Percentiles rank a stretch among this genome's conserved stretches.
phyloP scores from a whole-genome alignment of 2,888 invertebrate genomes.

The Lordiphosa andalusiaca region DNA sequence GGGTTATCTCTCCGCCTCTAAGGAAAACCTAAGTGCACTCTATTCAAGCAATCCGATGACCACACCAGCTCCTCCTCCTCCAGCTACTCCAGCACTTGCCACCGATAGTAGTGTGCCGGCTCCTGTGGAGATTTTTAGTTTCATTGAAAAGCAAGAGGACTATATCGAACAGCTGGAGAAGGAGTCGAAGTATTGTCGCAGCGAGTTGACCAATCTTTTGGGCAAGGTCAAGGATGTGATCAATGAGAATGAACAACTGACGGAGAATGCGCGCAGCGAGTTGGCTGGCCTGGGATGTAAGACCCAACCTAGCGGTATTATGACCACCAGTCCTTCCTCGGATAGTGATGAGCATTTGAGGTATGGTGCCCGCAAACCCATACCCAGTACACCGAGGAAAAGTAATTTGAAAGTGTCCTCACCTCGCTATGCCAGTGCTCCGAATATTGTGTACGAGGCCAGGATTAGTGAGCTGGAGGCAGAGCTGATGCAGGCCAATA shows the following conservation, averaged over 20 bases:
- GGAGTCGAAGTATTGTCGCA: conserved; percentile 91
- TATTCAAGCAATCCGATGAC: conserved; percentile 47
- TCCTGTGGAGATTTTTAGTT: conserved; percentile 87
- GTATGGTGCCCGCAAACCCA: conserved; percentile 43
- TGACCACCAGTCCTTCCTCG: conserved; percentile 81
- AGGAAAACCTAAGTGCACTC: conserved; percentile 73
- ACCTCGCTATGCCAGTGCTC: conserved; percentile 84
- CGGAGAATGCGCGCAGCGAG: conserved; percentile 88
- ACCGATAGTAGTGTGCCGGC: conserved; percentile 79
- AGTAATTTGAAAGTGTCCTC: conserved; percentile 55
- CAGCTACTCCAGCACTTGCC: conserved; percentile 42
- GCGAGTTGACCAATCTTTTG: conserved; percentile 87
- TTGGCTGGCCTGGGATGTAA: conserved; percentile 82
- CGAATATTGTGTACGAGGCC: conserved; percentile 91
- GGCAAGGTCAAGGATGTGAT: conserved; percentile 93
- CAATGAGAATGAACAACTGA: conserved; percentile 90
- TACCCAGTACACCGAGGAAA: conserved; percentile 57
- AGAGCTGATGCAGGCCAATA: conserved; percentile 88
- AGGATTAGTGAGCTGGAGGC: conserved; percentile 92
- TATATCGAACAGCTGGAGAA: conserved; percentile 92
- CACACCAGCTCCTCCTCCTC: conserved; percentile 36
- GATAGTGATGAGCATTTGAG: conserved; percentile 81
- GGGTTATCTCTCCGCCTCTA: conserved; percentile 62
- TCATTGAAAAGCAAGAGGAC: conserved; percentile 92
- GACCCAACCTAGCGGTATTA: conserved; percentile 9